phyloP scores from a whole-genome alignment of 1,140 invertebrate species.

The Diprion similis region DNA sequence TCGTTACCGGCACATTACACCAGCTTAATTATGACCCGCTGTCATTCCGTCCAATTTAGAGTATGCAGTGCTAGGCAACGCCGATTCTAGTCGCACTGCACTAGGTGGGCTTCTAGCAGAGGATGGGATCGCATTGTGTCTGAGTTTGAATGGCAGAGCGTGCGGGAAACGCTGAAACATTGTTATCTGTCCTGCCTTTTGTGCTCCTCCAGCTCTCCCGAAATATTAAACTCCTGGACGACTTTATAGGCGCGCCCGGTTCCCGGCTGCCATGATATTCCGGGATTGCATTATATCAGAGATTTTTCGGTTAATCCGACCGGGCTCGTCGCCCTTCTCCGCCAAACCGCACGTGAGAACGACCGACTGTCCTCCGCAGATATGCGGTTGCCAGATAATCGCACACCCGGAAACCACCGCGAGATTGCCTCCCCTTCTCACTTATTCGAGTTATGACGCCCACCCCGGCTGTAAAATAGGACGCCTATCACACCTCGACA shows the following conservation, averaged over 20 bases:
- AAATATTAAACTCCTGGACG: not conserved
- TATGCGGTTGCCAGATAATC: not conserved
- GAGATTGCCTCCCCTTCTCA: not conserved
- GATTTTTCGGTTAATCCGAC: slow-evolving; percentile 1
- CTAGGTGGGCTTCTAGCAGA: not conserved
- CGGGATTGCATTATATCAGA: not conserved
- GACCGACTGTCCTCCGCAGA: slow-evolving; percentile 1
- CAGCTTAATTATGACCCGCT: not conserved
- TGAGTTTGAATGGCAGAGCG: not conserved
- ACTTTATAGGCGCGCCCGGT: slow-evolving; percentile 2
- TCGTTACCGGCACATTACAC: not conserved
- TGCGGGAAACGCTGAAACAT: slow-evolving; percentile 4
- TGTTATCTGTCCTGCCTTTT: not conserved
- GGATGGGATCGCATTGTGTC: not conserved
- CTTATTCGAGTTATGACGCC: too few relatives aligned
- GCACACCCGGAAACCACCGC: not conserved
- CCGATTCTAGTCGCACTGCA: not conserved
- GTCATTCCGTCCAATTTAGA: not conserved
- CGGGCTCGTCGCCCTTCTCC: not conserved
- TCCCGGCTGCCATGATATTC: not conserved
- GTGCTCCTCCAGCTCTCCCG: not conserved
- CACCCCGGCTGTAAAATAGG: too few relatives aligned
- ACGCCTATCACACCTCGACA: too few relatives aligned
- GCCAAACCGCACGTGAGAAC: not conserved
- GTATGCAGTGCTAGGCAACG: not conserved